Evolutionary conservation across 2,797 vertebrate species (phyloP).

Genomic region (Astyanax mexicanus): DNA sequence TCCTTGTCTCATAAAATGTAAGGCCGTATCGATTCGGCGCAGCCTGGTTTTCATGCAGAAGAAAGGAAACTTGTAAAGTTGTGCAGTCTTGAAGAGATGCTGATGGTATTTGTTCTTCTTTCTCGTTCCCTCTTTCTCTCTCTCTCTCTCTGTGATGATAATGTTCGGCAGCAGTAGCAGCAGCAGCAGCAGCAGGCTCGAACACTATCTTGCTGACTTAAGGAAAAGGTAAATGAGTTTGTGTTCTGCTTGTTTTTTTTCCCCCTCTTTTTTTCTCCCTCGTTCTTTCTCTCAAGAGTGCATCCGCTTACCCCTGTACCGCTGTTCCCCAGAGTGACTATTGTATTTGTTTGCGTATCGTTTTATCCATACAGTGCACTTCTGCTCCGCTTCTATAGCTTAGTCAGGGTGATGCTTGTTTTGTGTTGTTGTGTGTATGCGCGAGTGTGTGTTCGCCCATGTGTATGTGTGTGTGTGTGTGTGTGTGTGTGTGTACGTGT

Average conservation of each 20-base stretch:
- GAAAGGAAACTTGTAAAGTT: constrained; percentile 79
- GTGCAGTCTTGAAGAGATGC: constrained; percentile 81
- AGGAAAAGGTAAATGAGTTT: constrained; percentile 59
- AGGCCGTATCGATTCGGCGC: constrained; percentile 91
- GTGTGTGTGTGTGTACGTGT: too few species aligned
- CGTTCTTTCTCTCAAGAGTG: neutral
- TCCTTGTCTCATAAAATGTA: constrained; percentile 99
- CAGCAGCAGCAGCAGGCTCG: constrained; percentile 70
- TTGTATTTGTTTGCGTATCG: constrained; percentile 21
- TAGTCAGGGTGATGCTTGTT: neutral
- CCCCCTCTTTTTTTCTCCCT: neutral
- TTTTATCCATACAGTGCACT: constrained; percentile 26
- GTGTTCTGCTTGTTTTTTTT: constrained; percentile 18
- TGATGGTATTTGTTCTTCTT: constrained; percentile 68
- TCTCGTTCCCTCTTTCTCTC: constrained; percentile 57
- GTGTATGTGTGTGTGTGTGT: neutral
- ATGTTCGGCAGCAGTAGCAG: constrained; percentile 73
- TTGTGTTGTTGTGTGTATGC: neutral
- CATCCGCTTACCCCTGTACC: neutral
- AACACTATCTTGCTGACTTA: constrained; percentile 72
- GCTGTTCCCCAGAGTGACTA: neutral
- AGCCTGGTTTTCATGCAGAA: constrained; percentile 80
- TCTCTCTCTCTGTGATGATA: constrained; percentile 9
- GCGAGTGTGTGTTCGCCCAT: neutral
- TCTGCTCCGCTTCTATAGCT: constrained; percentile 7